phyloP scores from a whole-genome alignment of 92 coral and sea anemone genomes.

The Zoanthus sansibaricus region DNA sequence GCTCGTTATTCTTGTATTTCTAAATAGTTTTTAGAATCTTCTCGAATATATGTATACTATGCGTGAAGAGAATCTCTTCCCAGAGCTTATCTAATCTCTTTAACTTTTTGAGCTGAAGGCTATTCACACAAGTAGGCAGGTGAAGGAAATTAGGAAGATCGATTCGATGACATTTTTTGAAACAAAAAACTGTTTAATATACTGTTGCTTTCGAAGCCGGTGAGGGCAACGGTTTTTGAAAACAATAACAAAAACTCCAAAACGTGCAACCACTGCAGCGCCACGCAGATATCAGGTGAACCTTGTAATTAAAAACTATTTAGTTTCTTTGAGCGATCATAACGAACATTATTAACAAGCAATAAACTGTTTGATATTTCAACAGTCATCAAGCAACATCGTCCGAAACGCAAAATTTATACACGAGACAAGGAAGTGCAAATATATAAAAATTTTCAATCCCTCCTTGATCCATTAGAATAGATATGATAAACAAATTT shows the following conservation, averaged over 20 bases:
- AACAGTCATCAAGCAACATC: neutral
- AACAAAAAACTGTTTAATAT: neutral
- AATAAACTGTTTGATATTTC: conserved; percentile 26
- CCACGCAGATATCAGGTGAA: conserved; percentile 12
- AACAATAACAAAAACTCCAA: neutral
- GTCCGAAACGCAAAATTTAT: neutral
- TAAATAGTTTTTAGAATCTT: neutral
- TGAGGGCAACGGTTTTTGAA: neutral
- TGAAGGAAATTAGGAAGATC: neutral
- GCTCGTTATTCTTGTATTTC: neutral
- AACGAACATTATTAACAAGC: neutral
- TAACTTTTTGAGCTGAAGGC: neutral
- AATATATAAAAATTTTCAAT: neutral
- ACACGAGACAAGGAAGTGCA: neutral
- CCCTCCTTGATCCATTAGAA: neutral
- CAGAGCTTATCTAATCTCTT: conserved; percentile 30
- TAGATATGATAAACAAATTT: neutral
- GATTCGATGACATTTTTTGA: neutral
- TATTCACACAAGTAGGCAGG: neutral
- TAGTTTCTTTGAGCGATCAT: conserved; percentile 35
- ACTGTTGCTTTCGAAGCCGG: neutral
- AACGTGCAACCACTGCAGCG: neutral
- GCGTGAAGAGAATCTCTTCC: neutral
- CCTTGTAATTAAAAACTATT: conserved; percentile 9
- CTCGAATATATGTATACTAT: neutral